A percentile compares a stretch with the other conserved stretches of the same genome.
phyloP scores from a whole-genome alignment of 2,797 vertebrate genomes.

The Scleropages formosus region DNA sequence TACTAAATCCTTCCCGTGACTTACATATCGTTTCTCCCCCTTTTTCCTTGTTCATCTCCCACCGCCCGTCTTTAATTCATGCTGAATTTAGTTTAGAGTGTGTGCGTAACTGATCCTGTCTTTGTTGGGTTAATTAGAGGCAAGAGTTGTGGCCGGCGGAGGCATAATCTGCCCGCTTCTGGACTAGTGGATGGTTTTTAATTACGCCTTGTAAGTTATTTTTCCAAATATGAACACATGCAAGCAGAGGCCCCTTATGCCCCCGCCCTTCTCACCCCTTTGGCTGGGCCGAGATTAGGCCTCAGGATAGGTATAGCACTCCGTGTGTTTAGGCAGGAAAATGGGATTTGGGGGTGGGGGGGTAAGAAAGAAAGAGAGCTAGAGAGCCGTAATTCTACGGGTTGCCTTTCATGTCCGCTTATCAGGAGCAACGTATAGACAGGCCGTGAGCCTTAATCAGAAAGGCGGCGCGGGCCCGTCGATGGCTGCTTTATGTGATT shows the following conservation, averaged over 20 bases:
- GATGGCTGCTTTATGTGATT: slow-evolving; percentile 22
- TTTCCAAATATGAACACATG: slow-evolving; percentile 54
- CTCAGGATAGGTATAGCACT: slow-evolving; percentile 38
- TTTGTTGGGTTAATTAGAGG: slow-evolving; percentile 71
- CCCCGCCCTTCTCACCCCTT: slow-evolving; percentile 40
- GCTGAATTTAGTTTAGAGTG: slow-evolving; percentile 32
- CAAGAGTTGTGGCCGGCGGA: slow-evolving; percentile 62
- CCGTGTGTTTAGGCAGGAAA: slow-evolving; percentile 31
- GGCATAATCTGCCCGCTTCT: slow-evolving; percentile 59
- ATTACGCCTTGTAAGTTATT: slow-evolving; percentile 51
- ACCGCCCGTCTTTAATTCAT: slow-evolving; percentile 33
- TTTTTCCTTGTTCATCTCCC: slow-evolving; percentile 33
- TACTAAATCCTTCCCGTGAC: slow-evolving; percentile 33
- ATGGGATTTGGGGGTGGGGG: slow-evolving; percentile 40
- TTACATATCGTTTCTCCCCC: slow-evolving; percentile 29
- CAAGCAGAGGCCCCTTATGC: slow-evolving; percentile 30
- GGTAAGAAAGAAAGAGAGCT: slow-evolving; percentile 52
- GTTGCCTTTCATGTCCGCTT: slow-evolving; percentile 65
- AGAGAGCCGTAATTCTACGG: slow-evolving; percentile 53
- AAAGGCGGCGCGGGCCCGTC: slow-evolving; percentile 48
- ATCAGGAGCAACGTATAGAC: slow-evolving; percentile 64
- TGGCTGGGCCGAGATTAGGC: slow-evolving; percentile 49
- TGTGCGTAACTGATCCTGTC: slow-evolving; percentile 56
- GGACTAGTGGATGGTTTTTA: slow-evolving; percentile 45
- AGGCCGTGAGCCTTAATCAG: slow-evolving; percentile 64